Percentiles rank a stretch among this genome's conserved stretches.
phyloP scores from a whole-genome alignment of 2,888 invertebrate species.

The Dorcus parallelipipedus region DNA sequence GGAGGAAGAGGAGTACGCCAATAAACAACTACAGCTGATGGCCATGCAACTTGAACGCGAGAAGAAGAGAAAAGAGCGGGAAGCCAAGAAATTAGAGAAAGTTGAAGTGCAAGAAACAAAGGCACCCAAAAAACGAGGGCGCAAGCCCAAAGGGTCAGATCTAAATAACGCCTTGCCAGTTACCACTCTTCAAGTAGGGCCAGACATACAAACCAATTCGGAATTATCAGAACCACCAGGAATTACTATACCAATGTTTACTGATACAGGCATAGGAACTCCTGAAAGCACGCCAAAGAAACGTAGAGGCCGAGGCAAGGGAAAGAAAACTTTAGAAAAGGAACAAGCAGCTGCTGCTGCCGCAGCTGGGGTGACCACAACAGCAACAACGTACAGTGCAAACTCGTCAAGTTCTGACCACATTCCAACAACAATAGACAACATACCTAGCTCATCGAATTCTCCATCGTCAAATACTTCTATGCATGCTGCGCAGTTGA shows the following conservation, averaged over 20 bases:
- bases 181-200: constrained; percentile 12
- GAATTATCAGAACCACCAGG: constrained; percentile 44
- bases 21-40: constrained; percentile 53
- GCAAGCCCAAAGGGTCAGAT: constrained; percentile 33
- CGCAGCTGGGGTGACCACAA: constrained; percentile 48
- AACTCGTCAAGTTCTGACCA: constrained; percentile 19
- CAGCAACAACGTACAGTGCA: constrained; percentile 36
- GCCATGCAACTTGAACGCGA: constrained; percentile 54
- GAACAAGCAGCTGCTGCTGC: constrained; percentile 53
- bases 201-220: constrained; percentile 30
- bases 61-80: constrained; percentile 55
- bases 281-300: constrained; percentile 35
- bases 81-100: constrained; percentile 38
- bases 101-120: constrained; percentile 40
- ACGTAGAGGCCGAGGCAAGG: constrained; percentile 49
- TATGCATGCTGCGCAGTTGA: constrained; percentile 33
- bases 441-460: constrained; percentile 38
- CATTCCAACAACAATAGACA: constrained; percentile 12
- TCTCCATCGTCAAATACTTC: constrained; percentile 33
- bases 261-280: constrained; percentile 22
- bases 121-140: constrained; percentile 39
- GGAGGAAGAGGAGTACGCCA: constrained; percentile 60
- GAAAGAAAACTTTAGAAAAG: constrained; percentile 49
- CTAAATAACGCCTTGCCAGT: constrained; percentile 4
- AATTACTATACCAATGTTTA: constrained; percentile 39